Evolutionary conservation across 1,140 invertebrate genomes (phyloP).

Genomic region (Lordiphosa stackelbergi): DNA sequence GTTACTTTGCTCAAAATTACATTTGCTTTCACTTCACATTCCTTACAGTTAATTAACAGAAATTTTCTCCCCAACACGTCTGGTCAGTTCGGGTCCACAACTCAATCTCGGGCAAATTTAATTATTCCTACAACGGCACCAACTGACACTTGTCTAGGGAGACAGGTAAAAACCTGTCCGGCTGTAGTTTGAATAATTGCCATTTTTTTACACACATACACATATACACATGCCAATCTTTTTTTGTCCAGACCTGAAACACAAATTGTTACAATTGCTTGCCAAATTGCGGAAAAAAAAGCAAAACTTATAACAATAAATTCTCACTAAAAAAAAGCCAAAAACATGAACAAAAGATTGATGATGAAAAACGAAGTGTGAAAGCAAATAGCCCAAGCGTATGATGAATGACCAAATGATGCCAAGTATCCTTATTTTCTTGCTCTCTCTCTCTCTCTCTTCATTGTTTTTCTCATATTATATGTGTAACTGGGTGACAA

Average conservation of each 20-base stretch:
- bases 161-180: conserved; percentile 41
- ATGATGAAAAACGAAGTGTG: conserved; percentile 50
- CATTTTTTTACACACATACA: conserved; percentile 50
- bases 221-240: conserved; percentile 3
- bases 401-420: conserved; percentile 60
- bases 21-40: conserved; percentile 1
- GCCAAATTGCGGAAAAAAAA: conserved; percentile 5
- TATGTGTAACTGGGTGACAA: conserved; percentile 35
- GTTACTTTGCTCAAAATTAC: too few relatives aligned
- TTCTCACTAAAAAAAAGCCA: conserved; percentile 23
- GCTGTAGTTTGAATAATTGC: conserved; percentile 63
- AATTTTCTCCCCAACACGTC: background rate
- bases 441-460: background rate
- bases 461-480: conserved; percentile 26
- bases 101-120: conserved; percentile 48
- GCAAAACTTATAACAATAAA: conserved; percentile 40
- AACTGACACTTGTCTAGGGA: conserved; percentile 11
- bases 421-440: conserved; percentile 3
- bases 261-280: conserved; percentile 45
- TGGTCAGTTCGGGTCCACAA: background rate
- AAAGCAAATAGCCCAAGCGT: conserved; percentile 52
- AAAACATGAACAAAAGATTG: conserved; percentile 46
- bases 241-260: conserved; percentile 14
- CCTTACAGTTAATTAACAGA: conserved; percentile 5
- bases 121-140: conserved; percentile 38